phyloP scores from a whole-genome alignment of 2,113 vertebrate species.

The Aegypius monachus region DNA sequence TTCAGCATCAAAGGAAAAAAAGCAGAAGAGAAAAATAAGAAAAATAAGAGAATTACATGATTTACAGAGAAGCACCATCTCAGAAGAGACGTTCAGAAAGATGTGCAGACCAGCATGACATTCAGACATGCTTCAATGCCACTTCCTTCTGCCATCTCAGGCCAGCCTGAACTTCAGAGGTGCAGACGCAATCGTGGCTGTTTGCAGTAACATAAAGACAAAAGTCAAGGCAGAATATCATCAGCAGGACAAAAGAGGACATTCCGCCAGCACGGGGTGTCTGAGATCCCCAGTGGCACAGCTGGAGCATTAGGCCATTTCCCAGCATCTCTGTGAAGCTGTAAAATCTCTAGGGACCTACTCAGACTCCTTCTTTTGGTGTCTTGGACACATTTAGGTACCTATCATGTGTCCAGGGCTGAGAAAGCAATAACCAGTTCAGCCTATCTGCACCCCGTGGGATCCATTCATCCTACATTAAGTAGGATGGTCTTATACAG shows the following conservation, averaged over 20 bases:
- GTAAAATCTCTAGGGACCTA: neutral
- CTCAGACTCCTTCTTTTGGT: neutral
- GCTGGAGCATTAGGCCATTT: neutral
- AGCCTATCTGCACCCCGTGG: neutral
- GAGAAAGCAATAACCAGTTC: neutral
- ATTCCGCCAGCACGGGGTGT: neutral
- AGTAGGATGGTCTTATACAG: neutral
- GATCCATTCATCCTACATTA: neutral
- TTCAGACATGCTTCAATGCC: neutral
- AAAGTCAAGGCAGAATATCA: neutral
- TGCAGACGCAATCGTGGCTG: rapidly evolving
- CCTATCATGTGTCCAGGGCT: neutral
- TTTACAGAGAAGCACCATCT: neutral
- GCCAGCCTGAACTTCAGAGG: neutral
- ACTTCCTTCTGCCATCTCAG: neutral
- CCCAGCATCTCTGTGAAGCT: neutral
- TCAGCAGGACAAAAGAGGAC: neutral
- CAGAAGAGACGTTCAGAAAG: neutral
- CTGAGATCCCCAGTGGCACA: neutral
- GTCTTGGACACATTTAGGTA: neutral
- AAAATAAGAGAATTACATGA: neutral
- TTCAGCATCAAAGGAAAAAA: neutral
- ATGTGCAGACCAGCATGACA: neutral
- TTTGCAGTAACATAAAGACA: neutral
- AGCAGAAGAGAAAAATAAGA: neutral